phyloP scores from a whole-genome alignment of 2,113 vertebrate species.

The Mormoops blainvillei region DNA sequence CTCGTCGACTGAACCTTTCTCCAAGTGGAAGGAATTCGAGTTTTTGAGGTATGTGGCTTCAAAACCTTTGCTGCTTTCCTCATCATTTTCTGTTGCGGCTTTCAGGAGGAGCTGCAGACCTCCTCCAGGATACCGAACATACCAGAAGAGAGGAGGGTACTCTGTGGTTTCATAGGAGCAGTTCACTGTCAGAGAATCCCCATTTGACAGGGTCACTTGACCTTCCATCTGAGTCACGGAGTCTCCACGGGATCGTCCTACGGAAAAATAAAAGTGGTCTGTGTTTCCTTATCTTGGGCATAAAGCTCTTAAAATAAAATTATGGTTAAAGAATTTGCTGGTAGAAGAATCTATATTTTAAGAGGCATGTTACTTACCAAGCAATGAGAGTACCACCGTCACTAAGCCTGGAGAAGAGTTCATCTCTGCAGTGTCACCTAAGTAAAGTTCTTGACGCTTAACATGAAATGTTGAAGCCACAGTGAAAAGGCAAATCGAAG shows the following conservation, averaged over 20 bases:
- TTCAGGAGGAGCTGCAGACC: constrained; percentile 14
- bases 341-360: not conserved
- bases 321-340: not conserved
- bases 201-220: not conserved
- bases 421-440: not conserved
- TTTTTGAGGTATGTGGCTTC: not conserved
- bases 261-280: not conserved
- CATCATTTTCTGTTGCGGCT: fast-evolving
- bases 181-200: not conserved
- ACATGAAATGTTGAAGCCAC: not conserved
- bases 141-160: not conserved
- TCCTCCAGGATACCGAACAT: not conserved
- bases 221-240: not conserved
- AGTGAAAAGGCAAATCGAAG: not conserved
- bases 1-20: not conserved
- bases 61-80: not conserved
- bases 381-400: not conserved
- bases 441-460: not conserved
- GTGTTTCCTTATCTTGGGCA: not conserved
- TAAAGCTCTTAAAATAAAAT: not conserved
- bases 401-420: not conserved
- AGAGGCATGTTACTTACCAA: constrained; percentile 34
- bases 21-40: not conserved
- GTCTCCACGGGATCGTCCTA: not conserved
- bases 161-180: not conserved